phyloP scores from a whole-genome alignment of 2,888 invertebrate genomes.

The Metacarcinus magister region DNA sequence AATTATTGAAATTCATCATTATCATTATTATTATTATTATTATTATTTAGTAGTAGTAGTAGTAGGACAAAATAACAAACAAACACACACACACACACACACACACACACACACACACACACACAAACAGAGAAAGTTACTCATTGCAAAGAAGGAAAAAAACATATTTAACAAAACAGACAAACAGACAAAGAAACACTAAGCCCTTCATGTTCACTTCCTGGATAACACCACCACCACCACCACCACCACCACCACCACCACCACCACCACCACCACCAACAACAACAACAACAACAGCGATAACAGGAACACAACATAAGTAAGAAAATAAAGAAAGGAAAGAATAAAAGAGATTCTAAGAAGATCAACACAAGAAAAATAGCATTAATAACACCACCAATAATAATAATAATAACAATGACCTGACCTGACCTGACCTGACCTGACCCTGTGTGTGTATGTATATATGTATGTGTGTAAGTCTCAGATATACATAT shows the following conservation, averaged over 20 bases:
- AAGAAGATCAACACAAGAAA: not conserved
- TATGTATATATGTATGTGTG: no score
- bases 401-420: no score
- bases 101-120: slow-evolving; percentile 69
- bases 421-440: no score
- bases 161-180: not conserved
- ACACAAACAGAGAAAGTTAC: slow-evolving; percentile 65
- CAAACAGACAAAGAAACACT: not conserved
- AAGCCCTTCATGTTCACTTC: not conserved
- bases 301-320: not conserved
- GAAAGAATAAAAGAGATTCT: not conserved
- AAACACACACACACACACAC: slow-evolving; percentile 56
- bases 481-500: no score
- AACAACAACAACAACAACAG: not conserved
- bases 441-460: no score
- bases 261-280: not conserved
- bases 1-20: not conserved
- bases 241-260: not conserved
- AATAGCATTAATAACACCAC: no score
- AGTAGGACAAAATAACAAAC: not conserved
- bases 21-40: not conserved
- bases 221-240: not conserved
- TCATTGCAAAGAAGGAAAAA: slow-evolving; percentile 62
- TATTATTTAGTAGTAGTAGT: slow-evolving; percentile 35
- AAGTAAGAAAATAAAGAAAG: no score